These are phyloP conservation scores for Falco concolor DNA, from an alignment of 2,797 vertebrate species.

Conservation along the genomic window DNA sequence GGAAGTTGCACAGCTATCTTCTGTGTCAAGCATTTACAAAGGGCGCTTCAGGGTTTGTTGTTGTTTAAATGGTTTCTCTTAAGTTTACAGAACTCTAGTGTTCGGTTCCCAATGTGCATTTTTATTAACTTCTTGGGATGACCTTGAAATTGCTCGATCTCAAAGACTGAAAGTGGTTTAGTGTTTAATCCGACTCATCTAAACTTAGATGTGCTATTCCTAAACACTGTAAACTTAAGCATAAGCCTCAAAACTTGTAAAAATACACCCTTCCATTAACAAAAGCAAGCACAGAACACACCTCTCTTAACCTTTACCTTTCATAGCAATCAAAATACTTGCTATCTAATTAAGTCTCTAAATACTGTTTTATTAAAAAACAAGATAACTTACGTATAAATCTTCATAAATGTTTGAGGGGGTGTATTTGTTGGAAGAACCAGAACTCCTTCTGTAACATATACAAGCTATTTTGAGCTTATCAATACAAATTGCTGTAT, in stretches of 20 bases:
- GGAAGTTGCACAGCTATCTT: background rate
- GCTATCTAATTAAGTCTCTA: background rate
- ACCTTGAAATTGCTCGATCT: background rate
- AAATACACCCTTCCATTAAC: background rate
- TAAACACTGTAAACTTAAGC: background rate
- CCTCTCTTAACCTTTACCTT: background rate
- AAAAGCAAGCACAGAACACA: background rate
- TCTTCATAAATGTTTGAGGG: background rate
- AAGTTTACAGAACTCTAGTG: background rate
- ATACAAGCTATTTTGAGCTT: conserved; percentile 16
- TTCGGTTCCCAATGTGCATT: background rate
- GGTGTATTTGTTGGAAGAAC: background rate
- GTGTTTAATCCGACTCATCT: background rate
- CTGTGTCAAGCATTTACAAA: background rate
- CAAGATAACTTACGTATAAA: background rate
- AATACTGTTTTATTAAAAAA: background rate
- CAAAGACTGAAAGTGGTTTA: background rate
- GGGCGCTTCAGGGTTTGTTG: background rate
- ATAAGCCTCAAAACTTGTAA: background rate
- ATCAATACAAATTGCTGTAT: background rate
- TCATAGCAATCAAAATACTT: background rate
- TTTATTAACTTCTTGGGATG: background rate
- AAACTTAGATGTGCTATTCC: background rate
- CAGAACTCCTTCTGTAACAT: background rate
- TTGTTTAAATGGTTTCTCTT: background rate